These are phyloP conservation scores for Pholis gunnellus DNA, from an alignment of 2,113 vertebrate species.

Conservation along the genomic window DNA sequence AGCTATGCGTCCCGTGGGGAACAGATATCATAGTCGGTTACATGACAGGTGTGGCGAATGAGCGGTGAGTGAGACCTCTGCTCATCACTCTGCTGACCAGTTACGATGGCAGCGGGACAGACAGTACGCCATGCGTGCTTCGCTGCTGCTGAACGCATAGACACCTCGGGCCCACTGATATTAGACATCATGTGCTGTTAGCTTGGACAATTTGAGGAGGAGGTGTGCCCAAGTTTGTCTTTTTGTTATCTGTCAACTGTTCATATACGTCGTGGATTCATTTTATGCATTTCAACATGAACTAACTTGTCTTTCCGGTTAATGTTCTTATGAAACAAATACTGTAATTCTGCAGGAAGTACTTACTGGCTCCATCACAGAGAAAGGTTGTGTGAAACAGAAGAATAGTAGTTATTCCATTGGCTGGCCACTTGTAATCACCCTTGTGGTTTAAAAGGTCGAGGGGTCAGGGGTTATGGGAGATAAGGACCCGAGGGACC, in stretches of 20 bases:
- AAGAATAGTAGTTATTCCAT: conserved; percentile 45
- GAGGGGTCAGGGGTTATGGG: conserved; percentile 76
- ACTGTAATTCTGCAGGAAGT: neutral
- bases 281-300: neutral
- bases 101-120: conserved; percentile 28
- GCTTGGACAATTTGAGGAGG: neutral
- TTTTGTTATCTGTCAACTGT: neutral
- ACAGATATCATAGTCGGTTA: conserved; percentile 58
- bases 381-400: conserved; percentile 32
- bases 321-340: neutral
- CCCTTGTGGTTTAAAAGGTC: conserved; percentile 79
- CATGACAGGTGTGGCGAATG: conserved; percentile 70
- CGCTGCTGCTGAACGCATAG: neutral
- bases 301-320: neutral
- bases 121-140: neutral
- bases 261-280: neutral
- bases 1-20: conserved; percentile 61
- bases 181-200: neutral
- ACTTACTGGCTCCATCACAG: neutral
- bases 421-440: conserved; percentile 69
- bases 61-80: conserved; percentile 57
- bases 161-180: conserved; percentile 1
- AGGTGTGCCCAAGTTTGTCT: neutral
- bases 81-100: conserved; percentile 63
- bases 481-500: conserved; percentile 71